Conservation (phyloP, 2,797 vertebrate genomes). For the Ispidina lecontei region DNA sequence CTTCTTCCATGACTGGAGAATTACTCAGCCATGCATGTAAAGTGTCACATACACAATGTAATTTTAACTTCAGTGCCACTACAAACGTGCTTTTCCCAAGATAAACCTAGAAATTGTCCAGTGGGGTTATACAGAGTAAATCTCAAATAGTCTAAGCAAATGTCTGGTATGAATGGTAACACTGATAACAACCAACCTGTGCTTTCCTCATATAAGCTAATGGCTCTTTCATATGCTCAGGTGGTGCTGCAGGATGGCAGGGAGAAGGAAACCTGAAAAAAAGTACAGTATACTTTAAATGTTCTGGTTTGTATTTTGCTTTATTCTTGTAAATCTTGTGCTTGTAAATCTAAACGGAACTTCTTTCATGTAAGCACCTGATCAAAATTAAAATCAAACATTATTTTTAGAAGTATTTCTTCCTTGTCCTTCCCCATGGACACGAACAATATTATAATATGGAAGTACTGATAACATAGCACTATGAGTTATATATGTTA, state of each 20-base stretch:
- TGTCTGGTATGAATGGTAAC: background rate
- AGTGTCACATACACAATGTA: background rate
- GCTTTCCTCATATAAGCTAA: conserved; percentile 96
- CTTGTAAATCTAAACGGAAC: background rate
- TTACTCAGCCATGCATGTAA: background rate
- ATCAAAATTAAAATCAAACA: background rate
- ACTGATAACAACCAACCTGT: conserved; percentile 84
- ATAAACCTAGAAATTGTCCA: background rate
- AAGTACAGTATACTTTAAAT: conserved; percentile 12
- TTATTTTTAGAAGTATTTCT: background rate
- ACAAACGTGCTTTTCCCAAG: background rate
- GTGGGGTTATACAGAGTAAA: background rate
- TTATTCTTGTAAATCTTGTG: background rate
- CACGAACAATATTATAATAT: background rate
- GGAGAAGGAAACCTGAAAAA: conserved; percentile 85
- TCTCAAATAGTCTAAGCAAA: background rate
- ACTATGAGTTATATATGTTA: background rate
- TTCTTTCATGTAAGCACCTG: background rate
- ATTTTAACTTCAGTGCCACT: background rate
- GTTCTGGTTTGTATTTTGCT: background rate
- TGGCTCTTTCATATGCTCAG: conserved; percentile 95
- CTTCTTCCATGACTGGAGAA: background rate
- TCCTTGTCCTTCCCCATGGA: background rate
- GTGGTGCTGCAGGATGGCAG: conserved; percentile 84
- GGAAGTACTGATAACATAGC: background rate